Base-by-base conservation (phyloP, 2,888 invertebrate genomes). In the Lysandra coridon region DNA sequence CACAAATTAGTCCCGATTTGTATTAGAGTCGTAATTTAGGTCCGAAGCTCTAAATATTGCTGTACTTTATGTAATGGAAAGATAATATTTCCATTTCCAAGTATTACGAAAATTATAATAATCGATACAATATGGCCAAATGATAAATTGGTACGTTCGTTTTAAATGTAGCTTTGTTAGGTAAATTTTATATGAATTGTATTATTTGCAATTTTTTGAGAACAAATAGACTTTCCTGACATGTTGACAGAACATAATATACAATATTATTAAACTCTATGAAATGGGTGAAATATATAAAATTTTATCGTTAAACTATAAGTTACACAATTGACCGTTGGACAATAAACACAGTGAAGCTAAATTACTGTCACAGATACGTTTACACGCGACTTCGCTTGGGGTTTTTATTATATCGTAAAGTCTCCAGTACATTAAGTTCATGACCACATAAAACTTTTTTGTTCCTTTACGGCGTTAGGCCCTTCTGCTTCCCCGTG, bases 21-120 rank as follows among this genome's bases (percentile, higher is more conserved):
- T 74, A 44, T 74, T 74, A 74, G 40, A 23, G 44, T 44, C n/a
- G 23, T 74, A 74, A 74, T 74, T 74, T 74, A 74, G 40, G 74
- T 73, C 73, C 40, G 5, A 40, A 69, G 69, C 69, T 30, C 12
- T 14, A 69, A 69, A 69, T 69, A 69, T 33, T 37, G 69, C 5
- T 14, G 69, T 33, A 33, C 33, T 37, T 33, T 69, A 69, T 69
- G 69, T 69, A 33, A 33, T 14, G 69, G 37, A 69, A 69, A 30
- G 12, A 64, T 64, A 64, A 64, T 30, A 12, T 64, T 64, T 64
- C 57, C 57, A 57, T 30, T 64, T 64, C 7, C 7, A 64, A 37
- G 69, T 69, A 37, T 5, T 17, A 12, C 69, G 33, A 37, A 37
- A 37, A 37, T 69, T 37, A 69, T 30, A 23, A 30, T 12, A 64